Evolutionary conservation across 2,113 vertebrate genomes (phyloP).

Genomic region (Camelus dromedarius): DNA sequence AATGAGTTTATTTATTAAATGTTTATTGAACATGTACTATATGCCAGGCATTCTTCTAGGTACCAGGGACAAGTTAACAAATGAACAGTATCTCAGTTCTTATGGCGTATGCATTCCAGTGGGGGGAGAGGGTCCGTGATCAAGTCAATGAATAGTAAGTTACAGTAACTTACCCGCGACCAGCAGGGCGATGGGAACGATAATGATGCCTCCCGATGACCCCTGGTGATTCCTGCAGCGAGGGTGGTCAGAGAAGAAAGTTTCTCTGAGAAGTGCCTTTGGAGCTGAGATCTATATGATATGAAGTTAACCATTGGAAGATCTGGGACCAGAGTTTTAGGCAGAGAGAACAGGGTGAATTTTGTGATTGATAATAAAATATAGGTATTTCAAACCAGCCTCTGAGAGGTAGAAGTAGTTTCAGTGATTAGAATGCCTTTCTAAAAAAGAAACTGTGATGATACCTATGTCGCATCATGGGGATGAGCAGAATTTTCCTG

Average conservation of each 20-base stretch:
- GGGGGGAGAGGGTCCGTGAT: background rate
- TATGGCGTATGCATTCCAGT: background rate
- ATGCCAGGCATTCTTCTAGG: background rate
- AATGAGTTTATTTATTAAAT: no score
- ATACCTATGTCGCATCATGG: background rate
- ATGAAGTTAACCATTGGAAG: background rate
- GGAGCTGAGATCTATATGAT: background rate
- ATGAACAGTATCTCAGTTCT: background rate
- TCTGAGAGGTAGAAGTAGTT: background rate
- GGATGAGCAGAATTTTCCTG: background rate
- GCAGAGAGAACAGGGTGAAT: background rate
- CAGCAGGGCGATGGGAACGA: background rate
- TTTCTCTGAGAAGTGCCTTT: background rate
- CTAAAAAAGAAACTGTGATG: background rate
- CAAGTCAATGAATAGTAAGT: background rate
- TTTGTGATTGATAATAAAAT: constrained; percentile 16
- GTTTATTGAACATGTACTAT: no score
- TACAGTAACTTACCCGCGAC: no score
- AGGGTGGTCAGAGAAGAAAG: background rate
- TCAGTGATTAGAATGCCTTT: background rate
- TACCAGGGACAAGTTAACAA: background rate
- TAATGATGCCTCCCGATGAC: no score
- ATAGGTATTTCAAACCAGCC: background rate
- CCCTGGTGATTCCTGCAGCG: background rate
- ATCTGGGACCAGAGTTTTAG: background rate